Conservation (phyloP, 2,113 vertebrate genomes). For the Crotalus horridus region DNA sequence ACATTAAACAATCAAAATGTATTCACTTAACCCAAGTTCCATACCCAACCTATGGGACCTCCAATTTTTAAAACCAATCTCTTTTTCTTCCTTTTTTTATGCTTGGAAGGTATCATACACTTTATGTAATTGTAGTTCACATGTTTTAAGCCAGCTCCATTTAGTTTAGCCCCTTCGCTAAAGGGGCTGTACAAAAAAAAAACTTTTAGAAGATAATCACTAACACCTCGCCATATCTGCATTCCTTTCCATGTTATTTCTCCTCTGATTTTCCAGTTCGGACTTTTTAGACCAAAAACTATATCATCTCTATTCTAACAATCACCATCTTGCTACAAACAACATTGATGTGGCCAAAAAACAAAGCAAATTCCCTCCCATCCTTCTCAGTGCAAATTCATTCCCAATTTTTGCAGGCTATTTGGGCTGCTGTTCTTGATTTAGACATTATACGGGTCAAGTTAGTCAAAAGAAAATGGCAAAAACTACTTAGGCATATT, state of each 20-base stretch:
- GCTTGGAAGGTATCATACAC: not conserved
- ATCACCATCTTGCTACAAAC: not conserved
- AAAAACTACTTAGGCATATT: accelerated
- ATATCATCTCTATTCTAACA: not conserved
- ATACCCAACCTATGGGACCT: not conserved
- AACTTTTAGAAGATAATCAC: not conserved
- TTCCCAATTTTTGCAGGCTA: not conserved
- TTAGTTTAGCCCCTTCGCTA: not conserved
- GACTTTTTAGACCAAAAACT: not conserved
- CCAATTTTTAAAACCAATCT: not conserved
- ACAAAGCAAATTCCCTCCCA: not conserved
- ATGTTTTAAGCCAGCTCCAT: not conserved
- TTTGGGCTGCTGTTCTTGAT: not conserved
- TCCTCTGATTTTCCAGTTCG: not conserved
- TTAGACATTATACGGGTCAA: not conserved
- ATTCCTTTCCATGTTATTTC: not conserved
- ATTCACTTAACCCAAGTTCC: not conserved
- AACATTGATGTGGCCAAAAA: not conserved
- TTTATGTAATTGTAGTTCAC: not conserved
- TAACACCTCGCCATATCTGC: no score
- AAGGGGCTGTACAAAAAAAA: no score
- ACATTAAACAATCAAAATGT: not conserved
- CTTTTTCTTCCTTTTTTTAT: not conserved
- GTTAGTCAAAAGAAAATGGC: not conserved
- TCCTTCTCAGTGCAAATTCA: not conserved